These are phyloP conservation scores for Cochlearius cochlearius DNA, from an alignment of 2,113 vertebrate genomes.

Conservation along the genomic window DNA sequence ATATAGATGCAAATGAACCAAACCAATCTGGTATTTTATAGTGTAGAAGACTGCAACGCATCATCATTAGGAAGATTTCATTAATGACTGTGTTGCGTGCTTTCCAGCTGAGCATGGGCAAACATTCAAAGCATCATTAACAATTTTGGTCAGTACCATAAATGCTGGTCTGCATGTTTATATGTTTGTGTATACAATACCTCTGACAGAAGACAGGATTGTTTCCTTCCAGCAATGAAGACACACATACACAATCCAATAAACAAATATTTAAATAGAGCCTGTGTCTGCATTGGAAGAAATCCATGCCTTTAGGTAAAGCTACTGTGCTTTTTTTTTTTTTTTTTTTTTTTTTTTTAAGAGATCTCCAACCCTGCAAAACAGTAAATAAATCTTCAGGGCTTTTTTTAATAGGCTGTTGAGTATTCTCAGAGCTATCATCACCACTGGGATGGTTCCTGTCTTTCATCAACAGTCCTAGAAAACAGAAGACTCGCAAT, in stretches of 20 bases:
- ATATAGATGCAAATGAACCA: not conserved
- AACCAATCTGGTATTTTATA: not conserved
- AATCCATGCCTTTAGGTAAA: slow-evolving; percentile 29
- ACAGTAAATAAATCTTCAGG: not conserved
- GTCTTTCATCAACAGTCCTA: not conserved
- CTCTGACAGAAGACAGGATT: not conserved
- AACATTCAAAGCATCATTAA: not conserved
- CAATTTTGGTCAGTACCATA: not conserved
- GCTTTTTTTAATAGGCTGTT: not conserved
- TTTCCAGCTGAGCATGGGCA: not conserved
- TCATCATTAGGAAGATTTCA: not conserved
- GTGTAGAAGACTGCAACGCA: not conserved
- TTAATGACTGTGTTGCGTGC: not conserved
- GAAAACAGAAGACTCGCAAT: not conserved
- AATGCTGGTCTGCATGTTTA: not conserved
- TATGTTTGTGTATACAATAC: not conserved
- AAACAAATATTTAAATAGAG: not conserved
- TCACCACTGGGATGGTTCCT: not conserved
- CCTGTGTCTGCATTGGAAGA: not conserved
- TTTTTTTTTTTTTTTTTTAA: not conserved
- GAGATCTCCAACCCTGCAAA: not conserved
- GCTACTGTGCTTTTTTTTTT: not conserved
- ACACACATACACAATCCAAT: not conserved
- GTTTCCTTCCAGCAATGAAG: not conserved
- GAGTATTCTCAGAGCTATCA: not conserved